A percentile compares a stretch with the other conserved stretches of the same genome.
These are phyloP conservation scores for Bovichtus diacanthus DNA, from an alignment of 2,797 vertebrate genomes.

Conservation along the genomic window DNA sequence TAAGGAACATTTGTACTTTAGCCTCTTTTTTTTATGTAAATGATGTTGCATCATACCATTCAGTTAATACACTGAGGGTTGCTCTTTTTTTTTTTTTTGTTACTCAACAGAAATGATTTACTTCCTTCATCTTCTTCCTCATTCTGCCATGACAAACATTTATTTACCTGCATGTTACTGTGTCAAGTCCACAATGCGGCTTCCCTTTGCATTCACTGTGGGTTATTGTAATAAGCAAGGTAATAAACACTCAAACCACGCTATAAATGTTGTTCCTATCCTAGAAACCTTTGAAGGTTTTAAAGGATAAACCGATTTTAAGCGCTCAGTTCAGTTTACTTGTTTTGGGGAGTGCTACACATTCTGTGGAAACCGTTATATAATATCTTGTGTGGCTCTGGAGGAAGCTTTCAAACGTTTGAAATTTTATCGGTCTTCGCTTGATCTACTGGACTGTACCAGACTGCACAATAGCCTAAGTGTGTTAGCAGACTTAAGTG, in stretches of 20 bases:
- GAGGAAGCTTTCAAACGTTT: background rate
- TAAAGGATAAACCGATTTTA: background rate
- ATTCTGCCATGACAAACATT: background rate
- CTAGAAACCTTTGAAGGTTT: background rate
- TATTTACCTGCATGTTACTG: background rate
- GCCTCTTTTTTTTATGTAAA: background rate
- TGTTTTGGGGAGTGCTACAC: too few relatives aligned
- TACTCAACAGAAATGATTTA: background rate
- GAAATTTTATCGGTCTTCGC: background rate
- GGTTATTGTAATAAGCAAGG: background rate
- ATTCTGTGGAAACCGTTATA: background rate
- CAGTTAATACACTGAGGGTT: background rate
- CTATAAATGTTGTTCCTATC: background rate
- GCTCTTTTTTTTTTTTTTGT: too few relatives aligned
- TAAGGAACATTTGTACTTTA: background rate
- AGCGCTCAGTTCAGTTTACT: background rate
- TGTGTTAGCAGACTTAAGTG: slow-evolving; percentile 72
- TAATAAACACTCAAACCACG: background rate
- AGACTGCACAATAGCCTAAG: slow-evolving; percentile 66
- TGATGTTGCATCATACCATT: background rate
- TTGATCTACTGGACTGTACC: slow-evolving; percentile 26
- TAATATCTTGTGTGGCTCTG: background rate
- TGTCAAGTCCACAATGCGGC: background rate
- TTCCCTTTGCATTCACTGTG: background rate
- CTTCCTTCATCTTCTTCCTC: background rate